Conservation (phyloP, 1,140 invertebrate genomes). For the roundworm (Caenorhabditis elegans) region DNA sequence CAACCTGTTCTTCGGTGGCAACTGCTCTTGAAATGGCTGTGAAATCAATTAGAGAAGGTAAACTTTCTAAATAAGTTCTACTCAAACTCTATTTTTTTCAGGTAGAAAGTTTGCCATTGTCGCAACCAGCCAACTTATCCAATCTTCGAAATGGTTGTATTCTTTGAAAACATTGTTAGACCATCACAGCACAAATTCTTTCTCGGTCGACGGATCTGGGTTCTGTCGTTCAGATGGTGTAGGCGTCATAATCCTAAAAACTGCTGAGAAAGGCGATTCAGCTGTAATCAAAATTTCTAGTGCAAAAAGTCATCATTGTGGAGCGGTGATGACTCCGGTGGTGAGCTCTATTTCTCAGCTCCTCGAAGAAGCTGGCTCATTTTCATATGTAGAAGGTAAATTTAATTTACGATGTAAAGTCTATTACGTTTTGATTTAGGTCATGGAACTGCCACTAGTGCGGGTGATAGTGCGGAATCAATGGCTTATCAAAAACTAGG, state of each 20-base stretch:
- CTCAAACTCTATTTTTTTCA: neutral
- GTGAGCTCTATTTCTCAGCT: conserved; percentile 20
- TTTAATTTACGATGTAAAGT: no score
- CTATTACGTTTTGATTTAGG: no score
- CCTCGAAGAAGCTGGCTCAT: neutral
- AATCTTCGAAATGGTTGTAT: conserved; percentile 30
- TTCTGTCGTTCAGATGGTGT: conserved; percentile 32
- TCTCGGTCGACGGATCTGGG: neutral
- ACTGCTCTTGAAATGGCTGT: conserved; percentile 34
- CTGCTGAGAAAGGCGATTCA: neutral
- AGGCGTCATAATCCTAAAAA: conserved; percentile 37
- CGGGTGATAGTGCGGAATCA: conserved; percentile 14
- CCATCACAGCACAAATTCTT: conserved; percentile 28
- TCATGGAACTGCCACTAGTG: neutral
- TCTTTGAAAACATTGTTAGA: neutral
- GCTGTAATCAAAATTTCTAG: neutral
- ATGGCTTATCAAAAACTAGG: conserved; percentile 33
- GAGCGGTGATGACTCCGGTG: conserved; percentile 29
- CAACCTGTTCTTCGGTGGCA: conserved; percentile 29
- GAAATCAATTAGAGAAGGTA: conserved; percentile 19
- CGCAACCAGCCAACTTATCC: conserved; percentile 29
- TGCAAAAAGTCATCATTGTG: neutral
- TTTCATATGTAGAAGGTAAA: conserved; percentile 1
- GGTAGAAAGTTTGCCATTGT: conserved; percentile 32
- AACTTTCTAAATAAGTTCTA: neutral